Conservation (phyloP, 2,113 vertebrate species). For the Melanerpes aurifrons region DNA sequence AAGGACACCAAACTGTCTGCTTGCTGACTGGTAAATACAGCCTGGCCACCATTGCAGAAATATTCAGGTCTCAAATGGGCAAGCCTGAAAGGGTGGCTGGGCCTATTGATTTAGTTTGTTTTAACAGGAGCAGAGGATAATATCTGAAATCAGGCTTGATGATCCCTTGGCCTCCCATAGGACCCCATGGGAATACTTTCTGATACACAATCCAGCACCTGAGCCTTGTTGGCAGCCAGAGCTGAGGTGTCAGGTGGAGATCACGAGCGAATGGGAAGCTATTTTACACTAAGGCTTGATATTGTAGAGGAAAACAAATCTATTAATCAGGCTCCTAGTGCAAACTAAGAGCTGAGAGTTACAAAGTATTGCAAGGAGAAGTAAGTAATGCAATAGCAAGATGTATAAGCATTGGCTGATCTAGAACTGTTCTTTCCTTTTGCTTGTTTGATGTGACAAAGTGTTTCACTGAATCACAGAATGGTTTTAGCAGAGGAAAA, state of each 20-base stretch:
- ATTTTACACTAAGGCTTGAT: background rate
- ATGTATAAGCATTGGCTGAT: background rate
- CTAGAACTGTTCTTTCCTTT: background rate
- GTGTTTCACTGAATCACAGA: background rate
- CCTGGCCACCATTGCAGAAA: background rate
- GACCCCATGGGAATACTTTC: rapidly evolving
- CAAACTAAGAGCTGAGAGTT: background rate
- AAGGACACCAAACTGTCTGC: background rate
- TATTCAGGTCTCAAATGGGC: background rate
- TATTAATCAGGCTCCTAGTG: background rate
- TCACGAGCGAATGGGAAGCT: background rate
- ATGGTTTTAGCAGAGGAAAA: background rate
- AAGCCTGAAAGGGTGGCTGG: background rate
- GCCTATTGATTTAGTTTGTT: background rate
- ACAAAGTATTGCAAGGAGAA: background rate
- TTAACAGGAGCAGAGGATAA: background rate
- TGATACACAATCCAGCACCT: background rate
- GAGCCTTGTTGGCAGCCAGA: background rate
- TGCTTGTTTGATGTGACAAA: background rate
- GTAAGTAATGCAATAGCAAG: background rate
- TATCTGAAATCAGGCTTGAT: background rate
- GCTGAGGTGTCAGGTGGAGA: background rate
- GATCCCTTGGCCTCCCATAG: background rate
- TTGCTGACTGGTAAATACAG: background rate
- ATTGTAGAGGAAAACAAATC: background rate